phyloP scores from a whole-genome alignment of 2,797 vertebrate species.

The Pitangus sulphuratus region DNA sequence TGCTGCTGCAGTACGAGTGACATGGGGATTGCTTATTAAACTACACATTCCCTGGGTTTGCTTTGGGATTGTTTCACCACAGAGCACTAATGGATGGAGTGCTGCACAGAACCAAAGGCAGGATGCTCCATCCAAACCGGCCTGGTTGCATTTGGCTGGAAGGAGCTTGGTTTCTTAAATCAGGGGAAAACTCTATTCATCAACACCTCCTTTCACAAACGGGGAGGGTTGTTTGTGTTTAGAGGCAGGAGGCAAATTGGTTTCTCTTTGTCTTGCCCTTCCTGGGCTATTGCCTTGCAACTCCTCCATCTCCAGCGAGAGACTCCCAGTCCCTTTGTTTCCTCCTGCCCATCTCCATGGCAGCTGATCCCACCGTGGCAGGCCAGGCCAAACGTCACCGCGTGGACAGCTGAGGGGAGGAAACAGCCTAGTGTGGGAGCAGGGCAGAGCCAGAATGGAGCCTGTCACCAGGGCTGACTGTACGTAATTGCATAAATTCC shows the following conservation, averaged over 20 bases:
- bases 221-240: not conserved
- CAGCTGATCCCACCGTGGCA: slow-evolving; percentile 17
- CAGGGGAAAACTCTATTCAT: not conserved
- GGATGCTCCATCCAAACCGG: not conserved
- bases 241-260: slow-evolving; percentile 11
- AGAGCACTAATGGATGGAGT: not conserved
- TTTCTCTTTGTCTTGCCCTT: slow-evolving; percentile 26
- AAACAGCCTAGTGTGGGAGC: slow-evolving; percentile 31
- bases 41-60: not conserved
- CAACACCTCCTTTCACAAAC: not conserved
- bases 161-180: not conserved
- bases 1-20: not conserved
- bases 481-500: slow-evolving; percentile 49
- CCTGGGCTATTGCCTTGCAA: not conserved
- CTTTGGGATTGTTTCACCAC: not conserved
- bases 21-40: not conserved
- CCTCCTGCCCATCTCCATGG: slow-evolving; percentile 64
- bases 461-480: not conserved
- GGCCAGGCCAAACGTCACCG: not conserved
- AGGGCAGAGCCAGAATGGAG: slow-evolving; percentile 29
- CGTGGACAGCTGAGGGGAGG: not conserved
- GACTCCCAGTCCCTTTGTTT: slow-evolving; percentile 28
- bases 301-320: not conserved
- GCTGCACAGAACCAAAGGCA: not conserved
- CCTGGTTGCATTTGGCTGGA: not conserved